These are phyloP conservation scores for Catocala nupta DNA, from an alignment of 2,888 invertebrate genomes.

Conservation along the genomic window DNA sequence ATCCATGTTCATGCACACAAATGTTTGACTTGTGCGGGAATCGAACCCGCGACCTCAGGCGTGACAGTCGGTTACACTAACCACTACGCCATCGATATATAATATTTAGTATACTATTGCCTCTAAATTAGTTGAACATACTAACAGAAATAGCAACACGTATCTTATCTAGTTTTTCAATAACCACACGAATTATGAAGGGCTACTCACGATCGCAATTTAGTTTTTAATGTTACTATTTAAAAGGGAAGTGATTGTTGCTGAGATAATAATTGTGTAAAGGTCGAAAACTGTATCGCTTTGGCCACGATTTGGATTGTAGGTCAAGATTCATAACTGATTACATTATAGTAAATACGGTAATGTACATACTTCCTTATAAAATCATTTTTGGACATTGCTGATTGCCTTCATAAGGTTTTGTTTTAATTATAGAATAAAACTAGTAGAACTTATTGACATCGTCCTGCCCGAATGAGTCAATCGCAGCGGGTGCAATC, in stretches of 20 bases:
- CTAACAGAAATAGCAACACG: constrained; percentile 16
- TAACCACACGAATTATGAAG: constrained; percentile 19
- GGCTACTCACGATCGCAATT: constrained; percentile 45
- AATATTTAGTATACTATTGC: no score
- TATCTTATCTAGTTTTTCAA: constrained; percentile 23
- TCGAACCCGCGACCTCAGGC: no score
- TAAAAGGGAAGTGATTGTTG: constrained; percentile 46
- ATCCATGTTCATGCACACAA: no score
- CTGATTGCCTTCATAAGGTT: no score
- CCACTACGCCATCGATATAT: no score
- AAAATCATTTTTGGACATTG: background rate
- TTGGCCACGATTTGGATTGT: constrained; percentile 37
- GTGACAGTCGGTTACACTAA: no score
- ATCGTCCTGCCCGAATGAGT: no score
- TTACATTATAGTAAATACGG: constrained; percentile 22
- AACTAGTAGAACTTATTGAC: background rate
- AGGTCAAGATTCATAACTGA: constrained; percentile 44
- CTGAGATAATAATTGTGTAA: constrained; percentile 22
- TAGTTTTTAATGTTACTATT: constrained; percentile 23
- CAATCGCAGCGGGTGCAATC: no score
- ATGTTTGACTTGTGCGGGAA: no score
- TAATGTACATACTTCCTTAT: constrained; percentile 7
- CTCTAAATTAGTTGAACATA: no score
- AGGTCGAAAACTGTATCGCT: constrained; percentile 47
- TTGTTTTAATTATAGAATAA: no score